These are phyloP conservation scores for Gnathonemus echidnorhynchus DNA, from an alignment of 2,113 vertebrate species.

Conservation along the genomic window DNA sequence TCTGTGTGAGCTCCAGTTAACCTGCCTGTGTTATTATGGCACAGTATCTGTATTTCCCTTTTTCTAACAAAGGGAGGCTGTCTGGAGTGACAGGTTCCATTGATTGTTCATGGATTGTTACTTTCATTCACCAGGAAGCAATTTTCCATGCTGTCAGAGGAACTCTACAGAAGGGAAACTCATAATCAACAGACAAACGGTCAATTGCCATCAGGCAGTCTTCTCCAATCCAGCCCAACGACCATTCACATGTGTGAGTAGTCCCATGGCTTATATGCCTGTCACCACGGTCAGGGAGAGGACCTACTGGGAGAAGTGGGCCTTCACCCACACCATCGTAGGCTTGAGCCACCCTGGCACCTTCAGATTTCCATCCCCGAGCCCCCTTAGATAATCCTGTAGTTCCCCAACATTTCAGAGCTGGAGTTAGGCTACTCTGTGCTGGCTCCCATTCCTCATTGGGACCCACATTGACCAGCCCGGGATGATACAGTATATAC, in stretches of 20 bases:
- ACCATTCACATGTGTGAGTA: background rate
- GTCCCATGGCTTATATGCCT: background rate
- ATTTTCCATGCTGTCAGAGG: constrained; percentile 6
- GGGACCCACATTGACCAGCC: background rate
- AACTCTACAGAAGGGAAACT: background rate
- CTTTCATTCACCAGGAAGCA: background rate
- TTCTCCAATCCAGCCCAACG: background rate
- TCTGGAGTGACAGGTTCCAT: background rate
- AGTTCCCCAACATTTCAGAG: background rate
- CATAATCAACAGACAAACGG: background rate
- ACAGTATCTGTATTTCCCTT: background rate
- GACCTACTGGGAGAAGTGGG: background rate
- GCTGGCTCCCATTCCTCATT: background rate
- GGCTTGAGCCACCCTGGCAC: background rate
- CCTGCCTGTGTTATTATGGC: background rate
- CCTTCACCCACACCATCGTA: background rate
- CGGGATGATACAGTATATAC: background rate
- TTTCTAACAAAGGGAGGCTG: background rate
- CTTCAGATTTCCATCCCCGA: background rate
- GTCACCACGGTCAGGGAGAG: background rate
- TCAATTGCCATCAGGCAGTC: background rate
- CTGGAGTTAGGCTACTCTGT: background rate
- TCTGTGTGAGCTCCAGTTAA: background rate
- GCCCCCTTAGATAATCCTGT: background rate
- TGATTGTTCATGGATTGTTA: background rate